A percentile compares a stretch with the other conserved stretches of the same genome.
Conservation (phyloP, 2,113 vertebrate genomes). For the Aptenodytes patagonicus region DNA sequence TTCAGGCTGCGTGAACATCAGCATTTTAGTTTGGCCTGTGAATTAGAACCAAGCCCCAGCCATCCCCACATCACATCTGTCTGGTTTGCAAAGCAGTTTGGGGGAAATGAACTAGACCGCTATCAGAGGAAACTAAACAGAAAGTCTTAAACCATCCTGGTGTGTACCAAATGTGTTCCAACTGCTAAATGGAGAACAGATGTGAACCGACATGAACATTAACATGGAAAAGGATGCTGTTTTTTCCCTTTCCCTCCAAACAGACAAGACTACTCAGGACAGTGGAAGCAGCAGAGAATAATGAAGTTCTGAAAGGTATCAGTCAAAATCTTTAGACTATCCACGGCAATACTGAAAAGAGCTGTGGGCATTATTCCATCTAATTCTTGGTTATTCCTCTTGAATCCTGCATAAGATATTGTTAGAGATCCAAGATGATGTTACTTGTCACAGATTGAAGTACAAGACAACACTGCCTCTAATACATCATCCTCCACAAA, state of each 20-base stretch:
- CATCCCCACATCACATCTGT: fast-evolving
- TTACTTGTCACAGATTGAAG: background rate
- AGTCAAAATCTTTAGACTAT: background rate
- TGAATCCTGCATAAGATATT: too few relatives aligned
- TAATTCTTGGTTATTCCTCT: background rate
- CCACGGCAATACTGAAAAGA: background rate
- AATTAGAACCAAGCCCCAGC: background rate
- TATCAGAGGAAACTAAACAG: background rate
- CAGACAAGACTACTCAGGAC: background rate
- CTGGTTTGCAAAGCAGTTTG: background rate
- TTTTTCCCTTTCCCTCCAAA: background rate
- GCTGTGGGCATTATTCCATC: background rate
- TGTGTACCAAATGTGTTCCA: background rate
- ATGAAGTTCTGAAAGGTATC: background rate
- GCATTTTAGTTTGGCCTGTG: background rate
- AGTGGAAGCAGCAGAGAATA: background rate
- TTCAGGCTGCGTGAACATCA: background rate
- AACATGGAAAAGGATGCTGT: fast-evolving
- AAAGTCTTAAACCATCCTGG: background rate
- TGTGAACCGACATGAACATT: background rate
- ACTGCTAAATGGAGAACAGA: background rate
- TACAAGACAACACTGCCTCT: background rate
- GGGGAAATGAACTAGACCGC: background rate
- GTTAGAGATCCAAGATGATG: background rate
- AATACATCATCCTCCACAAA: background rate